A percentile compares a stretch with the other conserved stretches of the same genome.
Conservation (phyloP, 2,113 vertebrate genomes). For the Meleagris gallopavo region DNA sequence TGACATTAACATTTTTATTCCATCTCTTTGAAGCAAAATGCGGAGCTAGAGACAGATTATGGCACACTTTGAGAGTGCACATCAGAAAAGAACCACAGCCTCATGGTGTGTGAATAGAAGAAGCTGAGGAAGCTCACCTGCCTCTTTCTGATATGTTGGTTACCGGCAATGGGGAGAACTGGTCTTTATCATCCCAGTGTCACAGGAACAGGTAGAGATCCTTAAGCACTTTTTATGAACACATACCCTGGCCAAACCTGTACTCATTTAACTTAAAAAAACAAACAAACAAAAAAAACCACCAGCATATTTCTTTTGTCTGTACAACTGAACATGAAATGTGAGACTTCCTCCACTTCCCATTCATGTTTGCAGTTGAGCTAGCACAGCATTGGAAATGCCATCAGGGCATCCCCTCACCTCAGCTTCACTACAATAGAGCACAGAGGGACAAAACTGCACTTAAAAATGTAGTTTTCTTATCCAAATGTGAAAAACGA, state of each 20-base stretch:
- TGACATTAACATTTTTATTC: slow-evolving; percentile 24
- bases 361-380: neutral
- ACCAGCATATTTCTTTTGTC: neutral
- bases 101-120: neutral
- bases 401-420: neutral
- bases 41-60: neutral
- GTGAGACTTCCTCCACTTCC: neutral
- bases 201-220: neutral
- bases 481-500: neutral
- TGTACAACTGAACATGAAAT: neutral
- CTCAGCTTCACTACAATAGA: neutral
- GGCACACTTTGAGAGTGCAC: neutral
- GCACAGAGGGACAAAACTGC: neutral
- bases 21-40: neutral
- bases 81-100: neutral
- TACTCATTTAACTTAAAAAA: neutral
- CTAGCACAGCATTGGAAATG: neutral
- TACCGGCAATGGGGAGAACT: neutral
- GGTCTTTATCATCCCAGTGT: neutral
- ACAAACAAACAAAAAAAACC: neutral
- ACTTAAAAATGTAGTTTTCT: neutral
- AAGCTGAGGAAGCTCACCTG: fast-evolving
- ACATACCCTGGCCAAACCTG: neutral
- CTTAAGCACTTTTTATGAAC: neutral
- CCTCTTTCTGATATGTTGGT: neutral